Evolutionary conservation across 2,888 invertebrate genomes (phyloP), one percentile per base, ranked within the genome.

Genomic region (Parnassius apollo): DNA sequence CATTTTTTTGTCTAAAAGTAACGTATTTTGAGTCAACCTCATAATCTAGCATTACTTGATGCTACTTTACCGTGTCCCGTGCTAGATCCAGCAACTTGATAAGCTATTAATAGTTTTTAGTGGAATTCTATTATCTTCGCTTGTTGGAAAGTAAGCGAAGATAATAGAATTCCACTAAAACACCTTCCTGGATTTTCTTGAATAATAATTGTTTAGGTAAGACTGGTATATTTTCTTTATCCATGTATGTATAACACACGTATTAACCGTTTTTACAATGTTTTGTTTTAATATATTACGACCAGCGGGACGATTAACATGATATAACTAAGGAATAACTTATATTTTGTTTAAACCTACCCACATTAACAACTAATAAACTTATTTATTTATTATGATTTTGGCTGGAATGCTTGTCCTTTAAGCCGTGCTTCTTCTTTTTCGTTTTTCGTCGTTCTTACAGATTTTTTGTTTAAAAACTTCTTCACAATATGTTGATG

Each of bases 201-300:
- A 67, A 68, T 2, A 83, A 56, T 48, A 86, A 72, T 69, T 77
- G 73, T 48, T 72, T 77, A 1, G 86, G 82, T 59, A 88, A 60
- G 0, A 78, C 75, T 22, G 88, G 85, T 56, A 72, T 55, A 67
- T 88, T 87, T 71, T 89, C 88, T 69, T 86, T 86, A 50, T 82
- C 61, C 54, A 82, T 82, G 46, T 48, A 8, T 13, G 4, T 13
- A 13, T 48, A 13, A 2, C 48, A n/a, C 22, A 42, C 44, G 59
- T 59, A 35, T 35, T 48, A 35, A 42, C 51, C 8, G 44, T 55
- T 25, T 25, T n/a, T 25, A 22, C 42, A 50, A 42, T 54, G 42
- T 61, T 51, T 62, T 55, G 42, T n/a, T n/a, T n/a, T n/a, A n/a
- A 55, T 22, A 53, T 48, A 45, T 45, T 59, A 81, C 83, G 83